These are phyloP conservation scores for Cyprinodon brontotheroides DNA, from an alignment of 2,113 vertebrate species.

Conservation along the genomic window DNA sequence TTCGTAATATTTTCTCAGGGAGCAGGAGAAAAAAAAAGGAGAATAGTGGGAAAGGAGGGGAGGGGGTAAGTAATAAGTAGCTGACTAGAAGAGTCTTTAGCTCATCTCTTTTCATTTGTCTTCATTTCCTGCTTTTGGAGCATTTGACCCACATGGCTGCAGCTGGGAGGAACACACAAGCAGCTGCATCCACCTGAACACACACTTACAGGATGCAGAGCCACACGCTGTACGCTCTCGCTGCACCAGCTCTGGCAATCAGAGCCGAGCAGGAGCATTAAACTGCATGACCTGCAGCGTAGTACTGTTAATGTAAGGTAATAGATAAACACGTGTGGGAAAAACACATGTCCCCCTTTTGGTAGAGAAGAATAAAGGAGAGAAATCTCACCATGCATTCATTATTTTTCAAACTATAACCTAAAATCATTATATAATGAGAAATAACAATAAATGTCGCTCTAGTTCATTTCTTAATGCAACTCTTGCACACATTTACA, in stretches of 20 bases:
- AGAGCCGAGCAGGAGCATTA: constrained; percentile 27
- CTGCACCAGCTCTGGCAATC: constrained; percentile 23
- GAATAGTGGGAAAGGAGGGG: neutral
- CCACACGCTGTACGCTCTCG: neutral
- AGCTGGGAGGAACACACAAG: constrained; percentile 36
- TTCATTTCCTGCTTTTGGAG: constrained; percentile 70
- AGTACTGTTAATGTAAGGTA: constrained; percentile 5
- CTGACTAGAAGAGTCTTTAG: constrained; percentile 65
- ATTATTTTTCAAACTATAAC: neutral
- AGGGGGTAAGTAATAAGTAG: constrained; percentile 61
- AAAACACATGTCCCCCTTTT: neutral
- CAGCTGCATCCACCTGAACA: constrained; percentile 10
- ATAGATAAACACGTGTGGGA: neutral
- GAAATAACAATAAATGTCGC: too few species aligned
- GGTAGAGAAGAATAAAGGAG: too few species aligned
- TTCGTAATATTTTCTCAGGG: constrained; percentile 62
- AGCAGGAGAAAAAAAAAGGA: constrained; percentile 13
- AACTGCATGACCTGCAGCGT: constrained; percentile 7
- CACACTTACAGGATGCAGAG: constrained; percentile 32
- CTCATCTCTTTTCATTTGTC: constrained; percentile 72
- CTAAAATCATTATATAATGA: neutral
- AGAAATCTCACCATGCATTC: neutral
- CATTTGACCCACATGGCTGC: constrained; percentile 54
- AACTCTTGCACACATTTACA: too few species aligned
- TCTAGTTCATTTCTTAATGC: too few species aligned